Evolutionary conservation across 2,113 vertebrate species (phyloP), one percentile per base, ranked within the genome.

Genomic region (Chiloscyllium plagiosum): DNA sequence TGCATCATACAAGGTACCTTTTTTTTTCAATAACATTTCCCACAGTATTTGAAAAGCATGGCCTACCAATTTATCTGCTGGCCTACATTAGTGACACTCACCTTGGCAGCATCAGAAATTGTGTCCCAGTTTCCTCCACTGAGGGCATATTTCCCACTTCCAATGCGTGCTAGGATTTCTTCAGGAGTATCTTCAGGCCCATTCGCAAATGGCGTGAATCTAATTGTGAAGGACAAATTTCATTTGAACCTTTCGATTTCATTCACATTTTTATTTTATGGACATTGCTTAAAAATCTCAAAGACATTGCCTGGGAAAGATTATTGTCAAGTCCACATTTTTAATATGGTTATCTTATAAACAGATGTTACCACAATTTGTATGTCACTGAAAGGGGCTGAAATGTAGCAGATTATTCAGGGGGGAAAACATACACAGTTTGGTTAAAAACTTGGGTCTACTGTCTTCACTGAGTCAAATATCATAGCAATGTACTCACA

Each of bases 141-240:
- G 29, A 99, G 98, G 1, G 98, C 97, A 0, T 98, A 99, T 96
- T 98, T 98, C 61, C 99, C 99, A 12, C 99, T 98, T 96, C 99
- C 98, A 0, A 99, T 99, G 96, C 98, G 98, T 8, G 99, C 98
- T 97, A 99, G 96, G 95, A 99, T 99, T 97, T 99, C 99, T 96
- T 99, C 99, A 0, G 99, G 98, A 0, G 98, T 98, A 96, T 99
- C 98, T 0, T 99, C 98, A 0, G 98, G 98, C 19, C 99, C 98
- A 26, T 98, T 99, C 69, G 99, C 99, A 97, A 99, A 99, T 0
- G 99, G 99, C 61, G 99, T 99, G 96, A 99, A 99, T 17, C 99
- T 99, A 96, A 37, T 24, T n/a, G 78, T 0, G 0, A 3, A 0
- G 20, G 89, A 66, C 86, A 22, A 0, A 19, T 26, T 3, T 52